Evolutionary conservation across 2,888 invertebrate genomes (phyloP), one percentile per base, ranked within the genome.

Genomic region (Sturmia bella): DNA sequence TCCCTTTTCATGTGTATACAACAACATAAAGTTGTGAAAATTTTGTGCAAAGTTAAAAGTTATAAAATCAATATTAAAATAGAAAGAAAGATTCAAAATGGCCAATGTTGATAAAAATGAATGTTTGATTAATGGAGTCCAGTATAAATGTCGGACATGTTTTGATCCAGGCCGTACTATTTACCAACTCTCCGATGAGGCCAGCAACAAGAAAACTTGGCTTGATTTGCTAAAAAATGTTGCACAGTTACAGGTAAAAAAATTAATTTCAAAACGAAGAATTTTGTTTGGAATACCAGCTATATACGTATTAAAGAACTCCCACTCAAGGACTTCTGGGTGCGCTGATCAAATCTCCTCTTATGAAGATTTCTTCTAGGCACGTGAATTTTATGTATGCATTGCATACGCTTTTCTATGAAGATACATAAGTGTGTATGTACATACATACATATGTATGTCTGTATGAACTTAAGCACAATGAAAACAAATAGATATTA

Each of bases 101-200:
- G 13, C 24, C n/a, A 37, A 5, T 2, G 37, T 11, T 41, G 21
- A 37, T 6, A 21, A 54, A 43, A 45, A 43, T 37, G 54, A 54
- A 11, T 76, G 76, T n/a, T 54, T 76, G 45, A 76, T 76, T 61
- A 76, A 76, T 24, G 76, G 76, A 37, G 45, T 76, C 21, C 15
- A 69, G 13, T 76, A 69, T 15, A 69, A 69, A 17, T 80, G 80
- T 32, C 80, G 80, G n/a, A 80, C 80, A 11, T 80, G 80, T 15
- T 80, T 80, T 43, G 75, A 80, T 59, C 80, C 80, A 4, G 80
- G 75, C 0, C 52, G 59, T 12, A 61, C 17, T 1, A 32, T 61
- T 1, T 64, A 48, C 13, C 21, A 45, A 1, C 48, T 80, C 13
- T 19, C 54, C n/a, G 72, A 70, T 21, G 48, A 59, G 11, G 52